These are phyloP conservation scores for Euspilapteryx auroguttella DNA, from an alignment of 2,888 invertebrate genomes.

Conservation along the genomic window DNA sequence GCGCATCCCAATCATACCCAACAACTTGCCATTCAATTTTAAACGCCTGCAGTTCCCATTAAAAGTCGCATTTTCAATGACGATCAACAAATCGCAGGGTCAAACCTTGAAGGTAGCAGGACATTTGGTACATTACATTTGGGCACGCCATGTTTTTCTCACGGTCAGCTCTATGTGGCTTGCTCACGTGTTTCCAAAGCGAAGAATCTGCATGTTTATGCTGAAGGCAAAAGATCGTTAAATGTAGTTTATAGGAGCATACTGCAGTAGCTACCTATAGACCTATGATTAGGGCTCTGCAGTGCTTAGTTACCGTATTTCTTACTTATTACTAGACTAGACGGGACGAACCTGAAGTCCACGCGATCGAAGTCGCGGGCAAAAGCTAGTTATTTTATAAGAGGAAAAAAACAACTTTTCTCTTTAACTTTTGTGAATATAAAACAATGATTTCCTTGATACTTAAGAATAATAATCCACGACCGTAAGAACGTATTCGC, in stretches of 20 bases:
- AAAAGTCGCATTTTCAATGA: slow-evolving; percentile 10
- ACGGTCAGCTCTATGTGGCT: slow-evolving; percentile 7
- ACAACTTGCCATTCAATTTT: slow-evolving; percentile 10
- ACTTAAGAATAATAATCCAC: too few species aligned
- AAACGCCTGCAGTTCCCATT: slow-evolving; percentile 11
- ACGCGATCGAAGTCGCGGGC: too few species aligned
- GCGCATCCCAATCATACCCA: slow-evolving; percentile 14
- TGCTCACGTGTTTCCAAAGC: slow-evolving; percentile 5
- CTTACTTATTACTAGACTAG: slow-evolving; percentile 5
- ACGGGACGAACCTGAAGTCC: too few species aligned
- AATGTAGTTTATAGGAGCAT: slow-evolving; percentile 8
- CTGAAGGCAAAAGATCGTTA: slow-evolving; percentile 9
- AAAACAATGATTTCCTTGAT: too few species aligned
- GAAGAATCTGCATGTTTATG: slow-evolving; percentile 4
- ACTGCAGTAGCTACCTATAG: slow-evolving; percentile 9
- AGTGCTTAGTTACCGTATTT: slow-evolving; percentile 9
- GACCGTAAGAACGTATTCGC: too few species aligned
- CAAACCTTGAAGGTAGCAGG: slow-evolving; percentile 12
- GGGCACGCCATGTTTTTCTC: slow-evolving; percentile 8
- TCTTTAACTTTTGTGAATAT: too few species aligned
- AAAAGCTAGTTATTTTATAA: too few species aligned
- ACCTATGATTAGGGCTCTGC: slow-evolving; percentile 9
- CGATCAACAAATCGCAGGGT: slow-evolving; percentile 11
- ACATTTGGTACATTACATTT: too few species aligned
- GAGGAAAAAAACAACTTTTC: too few species aligned